Evolutionary conservation across 2,888 invertebrate species (phyloP), one percentile per base, ranked within the genome.

Genomic region (Meandrusa payeni): DNA sequence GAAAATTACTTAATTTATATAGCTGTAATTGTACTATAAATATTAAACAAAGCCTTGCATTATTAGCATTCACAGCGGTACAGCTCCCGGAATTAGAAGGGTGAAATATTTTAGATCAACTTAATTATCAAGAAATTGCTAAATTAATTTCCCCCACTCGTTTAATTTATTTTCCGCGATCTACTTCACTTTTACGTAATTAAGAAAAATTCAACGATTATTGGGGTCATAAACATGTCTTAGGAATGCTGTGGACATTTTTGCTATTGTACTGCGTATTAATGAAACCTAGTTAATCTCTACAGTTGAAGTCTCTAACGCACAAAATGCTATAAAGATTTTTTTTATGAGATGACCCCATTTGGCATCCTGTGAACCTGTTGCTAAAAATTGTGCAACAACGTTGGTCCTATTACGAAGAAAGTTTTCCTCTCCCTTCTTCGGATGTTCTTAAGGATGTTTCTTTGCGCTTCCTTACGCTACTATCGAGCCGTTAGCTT

Each of bases 21-120:
- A 69, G 76, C 11, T 32, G 26, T 38, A 38, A 38, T 44, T 32
- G 26, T 22, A 5, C 6, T 15, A 33, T 39, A 37, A 33, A 82
- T 83, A 81, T 69, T 62, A 77, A 74, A 70, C 2, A 70, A 62
- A 72, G 77, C 74, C 75, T 75, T 74, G 76, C 77, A 76, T 85
- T 78, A 81, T 85, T 83, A 83, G 73, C 79, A 82, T 83, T 83
- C 81, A 79, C 69, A 57, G 68, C 76, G 75, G 72, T 65, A 79
- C 38, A 15, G 20, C 71, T 74, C 59, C 55, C 55, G 67, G 68
- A 75, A 78, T 80, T 75, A 80, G 81, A 79, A 82, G 81, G 79
- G 76, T 66, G 66, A 74, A 79, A 81, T 79, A 76, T 78, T 79
- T 79, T 64, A 76, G 76, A 76, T 78, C 76, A 73, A 76, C 67